Evolutionary conservation across 2,797 vertebrate genomes (phyloP), one percentile per base, ranked within the genome.

Genomic region (Brachymystax lenok): DNA sequence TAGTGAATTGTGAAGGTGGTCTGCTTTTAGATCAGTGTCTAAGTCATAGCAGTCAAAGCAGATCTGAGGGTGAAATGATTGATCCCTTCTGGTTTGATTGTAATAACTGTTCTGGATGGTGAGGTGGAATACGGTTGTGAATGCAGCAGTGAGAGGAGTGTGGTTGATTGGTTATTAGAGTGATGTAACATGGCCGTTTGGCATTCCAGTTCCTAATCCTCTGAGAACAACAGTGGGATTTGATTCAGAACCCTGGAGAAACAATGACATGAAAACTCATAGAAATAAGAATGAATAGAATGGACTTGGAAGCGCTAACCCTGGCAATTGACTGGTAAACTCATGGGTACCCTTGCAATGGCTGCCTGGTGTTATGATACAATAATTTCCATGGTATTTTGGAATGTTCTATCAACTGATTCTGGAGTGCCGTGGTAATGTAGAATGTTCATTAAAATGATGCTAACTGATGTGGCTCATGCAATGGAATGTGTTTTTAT

Each of bases 101-200:
- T 72, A 56, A 28, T 24, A 27, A 77, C 73, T 74, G 33, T 33
- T 75, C 71, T 40, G 56, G 28, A 35, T 74, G 33, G 40, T 46
- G 40, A 46, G 10, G 40, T 46, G 40, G 10, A 46, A 64, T 71
- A 51, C n/a, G 0, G 69, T 77, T 80, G 73, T 76, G 75, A 73
- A 81, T 69, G 80, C 78, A 85, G 74, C 64, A 17, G 28, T 33
- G 27, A 5, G 19, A 17, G 35, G 19, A 69, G 33, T n/a, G 33
- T 8, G 40, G 40, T 46, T 46, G 40, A 46, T 46, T 46, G 16
- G 78, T 83, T 68, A 82, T 73, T 89, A 86, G 74, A 85, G 66
- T 78, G 51, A 71, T 63, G 30, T 74, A 68, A 13, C 19, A n/a
- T 5, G 16, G n/a, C 59, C 19, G 2, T 40, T 46, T 46, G 40